Percentiles rank a stretch among this genome's conserved stretches.
phyloP scores from a whole-genome alignment of 2,888 invertebrate species.

The Apamea crenata region DNA sequence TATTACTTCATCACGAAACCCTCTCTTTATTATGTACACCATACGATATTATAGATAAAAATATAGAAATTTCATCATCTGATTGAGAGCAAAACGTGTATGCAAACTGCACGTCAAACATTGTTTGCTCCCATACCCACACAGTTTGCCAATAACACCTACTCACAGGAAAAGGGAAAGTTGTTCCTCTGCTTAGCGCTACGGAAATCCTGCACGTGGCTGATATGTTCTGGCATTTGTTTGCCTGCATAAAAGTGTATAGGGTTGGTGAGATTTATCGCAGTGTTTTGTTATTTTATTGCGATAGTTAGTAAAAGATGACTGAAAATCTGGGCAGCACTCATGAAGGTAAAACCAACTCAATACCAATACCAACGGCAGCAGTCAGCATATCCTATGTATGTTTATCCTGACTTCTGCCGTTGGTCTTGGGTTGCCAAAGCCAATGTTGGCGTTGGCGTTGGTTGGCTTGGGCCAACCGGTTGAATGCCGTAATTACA shows the following conservation, averaged over 20 bases:
- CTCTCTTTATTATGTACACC: background rate
- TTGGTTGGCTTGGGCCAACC: no score
- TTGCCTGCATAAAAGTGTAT: background rate
- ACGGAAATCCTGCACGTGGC: slow-evolving; percentile 32
- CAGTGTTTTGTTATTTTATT: background rate
- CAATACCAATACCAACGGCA: no score
- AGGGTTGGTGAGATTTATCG: background rate
- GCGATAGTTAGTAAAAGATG: background rate
- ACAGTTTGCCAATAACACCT: slow-evolving; percentile 22
- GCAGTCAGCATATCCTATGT: no score
- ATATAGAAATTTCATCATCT: background rate
- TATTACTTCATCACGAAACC: no score
- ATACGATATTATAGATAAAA: background rate
- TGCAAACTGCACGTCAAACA: background rate
- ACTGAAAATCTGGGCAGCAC: background rate
- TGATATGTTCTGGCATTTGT: slow-evolving; percentile 14
- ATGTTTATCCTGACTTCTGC: no score
- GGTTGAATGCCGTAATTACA: background rate
- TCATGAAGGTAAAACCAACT: no score
- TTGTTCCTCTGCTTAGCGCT: slow-evolving; percentile 24
- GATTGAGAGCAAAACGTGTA: no score
- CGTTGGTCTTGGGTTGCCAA: no score
- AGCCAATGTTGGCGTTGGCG: no score
- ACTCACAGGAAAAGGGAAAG: slow-evolving; percentile 10
- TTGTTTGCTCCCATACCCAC: background rate